phyloP scores from a whole-genome alignment of 2,113 vertebrate genomes.

The Trinectes maculatus region DNA sequence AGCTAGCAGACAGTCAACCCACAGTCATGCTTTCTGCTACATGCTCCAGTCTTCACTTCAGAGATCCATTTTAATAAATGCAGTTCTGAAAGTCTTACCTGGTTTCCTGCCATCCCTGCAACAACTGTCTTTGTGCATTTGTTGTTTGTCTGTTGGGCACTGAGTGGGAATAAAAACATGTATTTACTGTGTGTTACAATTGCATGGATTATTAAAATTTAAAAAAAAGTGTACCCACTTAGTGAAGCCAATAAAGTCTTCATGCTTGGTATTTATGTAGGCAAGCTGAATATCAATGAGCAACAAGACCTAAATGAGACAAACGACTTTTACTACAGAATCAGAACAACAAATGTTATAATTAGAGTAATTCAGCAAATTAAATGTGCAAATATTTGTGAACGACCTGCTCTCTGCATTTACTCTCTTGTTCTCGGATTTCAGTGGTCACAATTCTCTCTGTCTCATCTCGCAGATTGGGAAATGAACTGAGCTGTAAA shows the following conservation, averaged over 20 bases:
- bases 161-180: conserved; percentile 53
- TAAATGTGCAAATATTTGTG: not conserved
- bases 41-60: not conserved
- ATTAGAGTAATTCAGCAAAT: not conserved
- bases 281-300: conserved; percentile 93
- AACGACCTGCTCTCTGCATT: conserved; percentile 91
- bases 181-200: not conserved
- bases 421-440: conserved; percentile 89
- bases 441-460: conserved; percentile 90
- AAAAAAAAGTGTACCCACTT: conserved; percentile 82
- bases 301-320: conserved; percentile 83
- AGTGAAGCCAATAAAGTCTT: conserved; percentile 94
- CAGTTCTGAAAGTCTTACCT: conserved; percentile 79
- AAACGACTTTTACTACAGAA: conserved; percentile 4
- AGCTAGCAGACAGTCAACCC: too few species aligned
- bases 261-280: conserved; percentile 96
- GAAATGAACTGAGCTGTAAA: conserved; percentile 88
- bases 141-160: conserved; percentile 87
- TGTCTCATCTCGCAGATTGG: conserved; percentile 89
- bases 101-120: conserved; percentile 82
- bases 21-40: too few species aligned
- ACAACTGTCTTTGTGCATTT: conserved; percentile 84
- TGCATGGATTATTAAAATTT: not conserved
- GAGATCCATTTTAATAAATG: not conserved
- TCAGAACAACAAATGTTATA: not conserved